Percentiles rank a stretch among this genome's conserved stretches.
phyloP scores from a whole-genome alignment of 2,888 invertebrate species.

The Drosophila planitibia region DNA sequence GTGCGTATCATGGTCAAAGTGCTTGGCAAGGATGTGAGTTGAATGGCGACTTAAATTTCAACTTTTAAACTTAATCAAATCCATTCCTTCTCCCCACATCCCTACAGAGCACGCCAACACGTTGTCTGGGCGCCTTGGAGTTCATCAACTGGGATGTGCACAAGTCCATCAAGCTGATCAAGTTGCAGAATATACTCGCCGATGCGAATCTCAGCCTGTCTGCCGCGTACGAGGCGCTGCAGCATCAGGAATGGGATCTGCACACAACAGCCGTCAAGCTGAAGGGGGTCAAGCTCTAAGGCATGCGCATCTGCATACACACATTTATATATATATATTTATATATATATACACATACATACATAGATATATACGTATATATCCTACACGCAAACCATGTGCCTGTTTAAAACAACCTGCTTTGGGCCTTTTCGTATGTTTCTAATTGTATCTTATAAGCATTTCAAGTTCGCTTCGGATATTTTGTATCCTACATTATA shows the following conservation, averaged over 20 bases:
- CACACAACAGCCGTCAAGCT: slow-evolving; percentile 84
- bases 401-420: slow-evolving; percentile 46
- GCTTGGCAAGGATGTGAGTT: slow-evolving; percentile 89
- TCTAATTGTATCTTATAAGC: slow-evolving; percentile 42
- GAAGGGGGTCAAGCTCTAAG: slow-evolving; percentile 69
- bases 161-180: slow-evolving; percentile 91
- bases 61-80: neutral
- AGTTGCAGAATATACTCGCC: slow-evolving; percentile 83
- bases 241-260: slow-evolving; percentile 85
- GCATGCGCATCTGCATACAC: neutral
- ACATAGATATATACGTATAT: neutral
- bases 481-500: slow-evolving; percentile 30
- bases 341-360: neutral
- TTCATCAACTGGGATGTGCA: slow-evolving; percentile 95
- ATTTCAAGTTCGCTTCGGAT: slow-evolving; percentile 41
- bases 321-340: neutral
- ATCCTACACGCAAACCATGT: slow-evolving; percentile 31
- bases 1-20: slow-evolving; percentile 96
- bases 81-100: slow-evolving; percentile 69
- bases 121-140: slow-evolving; percentile 92
- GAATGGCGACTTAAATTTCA: neutral
- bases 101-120: slow-evolving; percentile 89
- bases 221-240: slow-evolving; percentile 82
- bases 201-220: slow-evolving; percentile 77
- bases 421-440: slow-evolving; percentile 34